Evolutionary conservation across 2,797 vertebrate species (phyloP).

Genomic region (Danio choprae): DNA sequence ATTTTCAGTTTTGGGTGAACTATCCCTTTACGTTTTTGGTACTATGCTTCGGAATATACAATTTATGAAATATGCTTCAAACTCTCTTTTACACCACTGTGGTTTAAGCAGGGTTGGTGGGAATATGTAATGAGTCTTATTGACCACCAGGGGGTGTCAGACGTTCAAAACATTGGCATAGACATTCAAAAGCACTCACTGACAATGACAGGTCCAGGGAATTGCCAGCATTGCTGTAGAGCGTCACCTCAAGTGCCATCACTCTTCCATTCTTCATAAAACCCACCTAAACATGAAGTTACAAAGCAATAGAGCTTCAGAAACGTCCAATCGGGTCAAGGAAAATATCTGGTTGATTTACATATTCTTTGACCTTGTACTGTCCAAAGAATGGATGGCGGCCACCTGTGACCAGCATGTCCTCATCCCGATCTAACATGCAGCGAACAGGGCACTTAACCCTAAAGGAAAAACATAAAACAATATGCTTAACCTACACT

Average conservation of each 20-base stretch:
- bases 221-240: conserved; percentile 89
- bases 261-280: conserved; percentile 87
- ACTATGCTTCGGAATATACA: no score
- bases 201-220: conserved; percentile 86
- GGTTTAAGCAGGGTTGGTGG: no score
- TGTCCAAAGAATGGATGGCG: conserved; percentile 90
- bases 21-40: no score
- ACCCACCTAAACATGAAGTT: conserved; percentile 81
- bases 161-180: neutral
- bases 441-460: conserved; percentile 87
- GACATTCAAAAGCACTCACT: conserved; percentile 75
- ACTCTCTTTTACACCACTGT: no score
- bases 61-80: no score
- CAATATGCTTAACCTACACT: neutral
- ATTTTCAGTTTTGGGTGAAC: no score
- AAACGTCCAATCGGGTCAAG: neutral
- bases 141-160: neutral
- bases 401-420: conserved; percentile 93
- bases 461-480: conserved; percentile 60
- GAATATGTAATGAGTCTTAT: neutral
- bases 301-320: neutral
- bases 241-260: conserved; percentile 85
- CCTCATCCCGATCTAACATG: conserved; percentile 94
- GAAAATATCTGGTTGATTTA: neutral
- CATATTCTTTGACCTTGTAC: conserved; percentile 83